Percentiles rank a stretch among this genome's conserved stretches.
phyloP scores from a whole-genome alignment of 1,140 invertebrate genomes.

The Lutraria rhynchaena region DNA sequence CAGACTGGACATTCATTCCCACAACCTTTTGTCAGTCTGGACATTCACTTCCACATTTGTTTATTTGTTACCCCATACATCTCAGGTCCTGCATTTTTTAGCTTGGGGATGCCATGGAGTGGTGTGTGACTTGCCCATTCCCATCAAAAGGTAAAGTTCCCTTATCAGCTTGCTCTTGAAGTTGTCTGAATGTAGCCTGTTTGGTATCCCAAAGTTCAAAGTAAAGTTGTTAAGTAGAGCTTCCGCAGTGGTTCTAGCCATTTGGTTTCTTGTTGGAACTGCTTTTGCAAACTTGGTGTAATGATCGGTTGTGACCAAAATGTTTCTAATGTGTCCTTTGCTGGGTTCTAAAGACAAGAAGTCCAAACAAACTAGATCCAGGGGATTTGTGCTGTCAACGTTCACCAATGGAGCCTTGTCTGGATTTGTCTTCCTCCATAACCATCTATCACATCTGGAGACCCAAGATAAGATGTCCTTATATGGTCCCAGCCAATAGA shows the following conservation, averaged over 20 bases:
- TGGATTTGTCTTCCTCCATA: not conserved
- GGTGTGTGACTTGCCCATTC: constrained; percentile 26
- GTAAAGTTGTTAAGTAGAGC: constrained; percentile 39
- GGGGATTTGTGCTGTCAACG: not conserved
- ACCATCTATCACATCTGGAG: constrained; percentile 9
- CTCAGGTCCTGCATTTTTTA: too few relatives aligned
- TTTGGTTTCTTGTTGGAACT: constrained; percentile 42
- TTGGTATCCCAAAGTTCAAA: constrained; percentile 18
- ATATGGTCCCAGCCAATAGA: not conserved
- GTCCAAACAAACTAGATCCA: constrained; percentile 31
- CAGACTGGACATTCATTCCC: too few relatives aligned
- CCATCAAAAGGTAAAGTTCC: constrained; percentile 17
- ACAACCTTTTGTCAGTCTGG: too few relatives aligned
- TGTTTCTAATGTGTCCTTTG: constrained; percentile 25
- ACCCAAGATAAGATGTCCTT: not conserved
- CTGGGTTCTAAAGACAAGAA: constrained; percentile 38
- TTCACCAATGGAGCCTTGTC: constrained; percentile 14
- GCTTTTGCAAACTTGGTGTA: constrained; percentile 47
- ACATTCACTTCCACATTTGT: too few relatives aligned
- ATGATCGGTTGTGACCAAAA: constrained; percentile 45
- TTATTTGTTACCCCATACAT: too few relatives aligned
- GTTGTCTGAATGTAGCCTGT: constrained; percentile 38
- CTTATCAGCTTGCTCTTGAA: constrained; percentile 39
- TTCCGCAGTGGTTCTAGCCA: constrained; percentile 44
- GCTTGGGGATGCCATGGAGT: too few relatives aligned